A percentile compares a stretch with the other conserved stretches of the same genome.
Evolutionary conservation across 2,797 vertebrate species (phyloP).

Genomic region (Gadopsis bispinosus): DNA sequence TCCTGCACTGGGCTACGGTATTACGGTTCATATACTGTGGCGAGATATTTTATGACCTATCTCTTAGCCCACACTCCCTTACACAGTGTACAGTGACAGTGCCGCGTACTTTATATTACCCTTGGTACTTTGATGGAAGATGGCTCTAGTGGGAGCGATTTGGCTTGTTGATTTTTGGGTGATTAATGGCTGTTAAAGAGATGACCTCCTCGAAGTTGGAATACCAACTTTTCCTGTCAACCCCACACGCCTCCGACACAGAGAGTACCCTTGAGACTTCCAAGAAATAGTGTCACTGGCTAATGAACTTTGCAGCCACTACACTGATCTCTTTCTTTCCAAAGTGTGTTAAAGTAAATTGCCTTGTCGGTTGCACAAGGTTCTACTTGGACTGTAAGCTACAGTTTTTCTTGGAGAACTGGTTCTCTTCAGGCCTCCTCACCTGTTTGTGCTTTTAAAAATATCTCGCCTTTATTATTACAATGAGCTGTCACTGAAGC

Average conservation of each 20-base stretch:
- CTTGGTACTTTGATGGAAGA: constrained; percentile 57
- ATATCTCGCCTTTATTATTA: constrained; percentile 18
- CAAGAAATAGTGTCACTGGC: constrained; percentile 65
- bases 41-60: constrained; percentile 64
- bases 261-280: constrained; percentile 55
- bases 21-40: constrained; percentile 45
- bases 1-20: constrained; percentile 53
- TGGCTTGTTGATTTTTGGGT: constrained; percentile 64
- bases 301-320: constrained; percentile 73
- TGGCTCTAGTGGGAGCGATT: constrained; percentile 46
- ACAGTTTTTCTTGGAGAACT: constrained; percentile 20
- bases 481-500: constrained; percentile 29
- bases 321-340: constrained; percentile 64
- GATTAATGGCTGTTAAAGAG: constrained; percentile 69
- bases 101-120: constrained; percentile 64
- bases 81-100: constrained; percentile 43
- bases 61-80: constrained; percentile 48
- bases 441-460: constrained; percentile 50
- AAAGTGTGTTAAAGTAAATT: constrained; percentile 65
- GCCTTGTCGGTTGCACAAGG: constrained; percentile 43
- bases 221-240: constrained; percentile 48
- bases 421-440: constrained; percentile 28
- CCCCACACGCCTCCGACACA: constrained; percentile 22
- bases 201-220: constrained; percentile 58
- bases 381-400: constrained; percentile 14